Evolutionary conservation across 2,113 vertebrate species (phyloP).

Genomic region (Lichenostomus cassidix): DNA sequence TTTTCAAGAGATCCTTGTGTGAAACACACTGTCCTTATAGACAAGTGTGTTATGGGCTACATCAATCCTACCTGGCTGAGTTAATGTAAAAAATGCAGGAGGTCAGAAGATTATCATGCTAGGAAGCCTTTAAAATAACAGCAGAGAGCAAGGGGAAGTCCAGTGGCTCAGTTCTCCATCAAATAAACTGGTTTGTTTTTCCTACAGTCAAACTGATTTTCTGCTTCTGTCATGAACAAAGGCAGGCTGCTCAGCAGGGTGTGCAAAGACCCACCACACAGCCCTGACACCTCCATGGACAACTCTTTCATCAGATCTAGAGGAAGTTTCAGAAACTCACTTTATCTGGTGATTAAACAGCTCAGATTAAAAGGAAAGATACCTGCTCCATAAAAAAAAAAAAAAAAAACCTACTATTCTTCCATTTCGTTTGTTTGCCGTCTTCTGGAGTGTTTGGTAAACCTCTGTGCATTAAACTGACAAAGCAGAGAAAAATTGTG

Average conservation of each 20-base stretch:
- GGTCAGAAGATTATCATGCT: constrained; percentile 16
- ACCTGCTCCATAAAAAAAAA: neutral
- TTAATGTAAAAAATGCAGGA: constrained; percentile 1
- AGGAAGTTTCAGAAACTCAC: neutral
- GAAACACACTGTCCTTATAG: neutral
- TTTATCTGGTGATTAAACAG: constrained; percentile 23
- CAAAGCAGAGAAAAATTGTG: constrained; percentile 31
- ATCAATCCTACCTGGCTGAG: neutral
- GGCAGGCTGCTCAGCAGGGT: neutral
- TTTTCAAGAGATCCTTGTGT: neutral
- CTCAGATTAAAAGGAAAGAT: constrained; percentile 12
- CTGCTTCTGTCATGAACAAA: neutral
- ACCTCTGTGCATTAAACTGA: constrained; percentile 30
- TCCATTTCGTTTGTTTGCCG: neutral
- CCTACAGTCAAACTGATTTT: neutral
- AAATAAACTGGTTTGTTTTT: constrained; percentile 28
- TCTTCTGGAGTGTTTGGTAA: neutral
- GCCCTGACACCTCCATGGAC: neutral
- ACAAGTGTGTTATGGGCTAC: neutral
- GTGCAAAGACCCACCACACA: neutral
- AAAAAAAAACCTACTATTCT: neutral
- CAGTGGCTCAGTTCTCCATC: neutral
- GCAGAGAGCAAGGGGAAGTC: neutral
- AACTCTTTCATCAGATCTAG: neutral
- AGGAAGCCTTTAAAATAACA: neutral